Conservation (phyloP, 1,140 invertebrate genomes). For the Drosophila quadrilineata region DNA sequence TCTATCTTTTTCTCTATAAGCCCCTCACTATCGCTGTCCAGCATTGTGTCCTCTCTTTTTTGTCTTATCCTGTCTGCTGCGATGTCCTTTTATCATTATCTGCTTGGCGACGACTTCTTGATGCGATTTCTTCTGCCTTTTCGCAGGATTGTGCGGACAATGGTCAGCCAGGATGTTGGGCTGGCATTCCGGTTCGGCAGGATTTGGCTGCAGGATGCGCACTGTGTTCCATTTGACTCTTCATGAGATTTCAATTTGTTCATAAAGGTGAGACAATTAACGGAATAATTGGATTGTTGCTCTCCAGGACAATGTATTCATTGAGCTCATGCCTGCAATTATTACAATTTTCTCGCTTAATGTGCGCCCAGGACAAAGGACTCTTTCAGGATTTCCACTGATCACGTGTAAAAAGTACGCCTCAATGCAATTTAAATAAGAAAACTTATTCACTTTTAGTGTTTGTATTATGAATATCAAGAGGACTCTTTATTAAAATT, state of each 20-base stretch:
- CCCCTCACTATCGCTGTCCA: neutral
- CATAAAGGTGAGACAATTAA: slow-evolving; percentile 80
- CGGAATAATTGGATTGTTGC: slow-evolving; percentile 76
- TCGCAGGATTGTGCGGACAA: slow-evolving; percentile 44
- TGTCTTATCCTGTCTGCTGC: too few species aligned
- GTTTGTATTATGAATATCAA: too few species aligned
- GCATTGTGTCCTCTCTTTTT: too few species aligned
- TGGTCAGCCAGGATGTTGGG: slow-evolving; percentile 20
- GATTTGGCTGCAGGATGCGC: slow-evolving; percentile 5
- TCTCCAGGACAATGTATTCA: slow-evolving; percentile 53
- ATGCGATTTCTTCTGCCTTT: slow-evolving; percentile 67
- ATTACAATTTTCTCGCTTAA: neutral
- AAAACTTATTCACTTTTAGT: too few species aligned
- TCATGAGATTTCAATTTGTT: slow-evolving; percentile 71
- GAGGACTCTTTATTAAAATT: too few species aligned
- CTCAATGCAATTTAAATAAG: too few species aligned
- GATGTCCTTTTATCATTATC: slow-evolving; percentile 63
- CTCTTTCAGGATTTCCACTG: too few species aligned
- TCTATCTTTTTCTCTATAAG: slow-evolving; percentile 4
- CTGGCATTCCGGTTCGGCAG: neutral
- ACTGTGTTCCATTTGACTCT: slow-evolving; percentile 65
- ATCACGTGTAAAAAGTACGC: too few species aligned
- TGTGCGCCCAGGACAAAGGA: slow-evolving; percentile 2
- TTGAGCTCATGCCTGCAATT: slow-evolving; percentile 34
- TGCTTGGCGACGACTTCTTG: slow-evolving; percentile 74